Evolutionary conservation across 1,140 invertebrate species (phyloP).

Genomic region (Rhopalosiphum padi): DNA sequence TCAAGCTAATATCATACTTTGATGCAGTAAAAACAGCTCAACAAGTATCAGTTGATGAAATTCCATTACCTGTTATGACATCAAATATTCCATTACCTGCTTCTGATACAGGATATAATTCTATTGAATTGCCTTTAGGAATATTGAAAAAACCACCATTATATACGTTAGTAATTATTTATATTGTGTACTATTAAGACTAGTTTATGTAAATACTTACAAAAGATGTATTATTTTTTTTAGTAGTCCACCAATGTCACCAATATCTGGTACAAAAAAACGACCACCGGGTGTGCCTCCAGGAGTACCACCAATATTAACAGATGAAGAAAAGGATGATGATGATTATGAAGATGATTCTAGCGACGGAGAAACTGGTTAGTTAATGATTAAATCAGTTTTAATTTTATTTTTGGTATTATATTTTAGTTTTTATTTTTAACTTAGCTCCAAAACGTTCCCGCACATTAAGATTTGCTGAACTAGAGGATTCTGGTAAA

Average conservation of each 20-base stretch:
- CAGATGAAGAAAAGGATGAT: constrained; percentile 71
- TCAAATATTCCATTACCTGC: constrained; percentile 64
- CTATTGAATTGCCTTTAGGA: constrained; percentile 64
- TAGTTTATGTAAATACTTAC: neutral
- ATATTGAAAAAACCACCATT: constrained; percentile 80
- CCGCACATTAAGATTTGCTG: constrained; percentile 42
- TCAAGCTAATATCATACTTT: constrained; percentile 88
- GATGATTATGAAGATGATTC: constrained; percentile 59
- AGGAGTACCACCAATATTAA: constrained; percentile 78
- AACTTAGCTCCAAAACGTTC: constrained; percentile 22
- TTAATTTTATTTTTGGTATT: neutral
- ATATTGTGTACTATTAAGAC: neutral
- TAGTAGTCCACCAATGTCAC: constrained; percentile 59
- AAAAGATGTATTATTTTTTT: neutral
- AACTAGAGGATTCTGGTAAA: constrained; percentile 28
- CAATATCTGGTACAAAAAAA: constrained; percentile 61
- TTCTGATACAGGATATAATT: constrained; percentile 63
- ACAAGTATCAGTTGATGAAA: constrained; percentile 90
- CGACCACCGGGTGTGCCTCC: constrained; percentile 89
- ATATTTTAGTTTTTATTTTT: neutral
- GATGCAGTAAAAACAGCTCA: constrained; percentile 95
- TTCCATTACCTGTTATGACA: constrained; percentile 77
- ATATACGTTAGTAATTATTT: constrained; percentile 64
- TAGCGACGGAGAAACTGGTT: constrained; percentile 39
- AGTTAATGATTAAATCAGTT: neutral